Conservation (phyloP, 2,797 vertebrate genomes). For the Chelmon rostratus region DNA sequence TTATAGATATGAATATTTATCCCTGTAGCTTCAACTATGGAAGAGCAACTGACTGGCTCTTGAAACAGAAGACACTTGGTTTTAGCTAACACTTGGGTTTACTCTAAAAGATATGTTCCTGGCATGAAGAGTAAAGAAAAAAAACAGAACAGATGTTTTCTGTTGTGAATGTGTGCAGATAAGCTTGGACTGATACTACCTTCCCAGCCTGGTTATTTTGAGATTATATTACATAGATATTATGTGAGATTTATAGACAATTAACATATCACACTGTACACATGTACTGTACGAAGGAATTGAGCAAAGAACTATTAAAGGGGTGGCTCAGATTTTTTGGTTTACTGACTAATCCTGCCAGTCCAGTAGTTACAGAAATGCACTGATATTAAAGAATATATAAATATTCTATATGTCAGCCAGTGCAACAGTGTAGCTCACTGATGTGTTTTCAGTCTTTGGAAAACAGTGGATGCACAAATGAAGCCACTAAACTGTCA, state of each 20-base stretch:
- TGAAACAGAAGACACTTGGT: too few species aligned
- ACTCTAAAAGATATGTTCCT: not conserved
- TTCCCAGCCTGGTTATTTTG: too few species aligned
- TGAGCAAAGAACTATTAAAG: too few species aligned
- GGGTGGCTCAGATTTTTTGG: too few species aligned
- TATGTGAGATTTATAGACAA: too few species aligned
- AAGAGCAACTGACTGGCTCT: not conserved
- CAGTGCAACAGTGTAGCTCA: not conserved
- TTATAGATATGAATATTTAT: not conserved
- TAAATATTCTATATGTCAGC: not conserved
- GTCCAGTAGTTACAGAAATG: too few species aligned
- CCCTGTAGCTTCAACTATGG: not conserved
- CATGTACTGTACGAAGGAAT: too few species aligned
- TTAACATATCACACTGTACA: too few species aligned
- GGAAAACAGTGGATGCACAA: not conserved
- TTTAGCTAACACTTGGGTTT: too few species aligned
- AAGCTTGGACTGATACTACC: not conserved
- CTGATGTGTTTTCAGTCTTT: not conserved
- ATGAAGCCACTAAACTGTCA: not conserved
- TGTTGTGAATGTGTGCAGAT: not conserved
- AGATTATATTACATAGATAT: too few species aligned
- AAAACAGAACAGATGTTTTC: not conserved
- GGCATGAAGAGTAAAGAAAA: not conserved
- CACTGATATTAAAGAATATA: too few species aligned
- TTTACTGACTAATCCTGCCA: too few species aligned